phyloP scores from a whole-genome alignment of 35 echinoderm and acorn worm genomes.

The Holothuria glaberrima region DNA sequence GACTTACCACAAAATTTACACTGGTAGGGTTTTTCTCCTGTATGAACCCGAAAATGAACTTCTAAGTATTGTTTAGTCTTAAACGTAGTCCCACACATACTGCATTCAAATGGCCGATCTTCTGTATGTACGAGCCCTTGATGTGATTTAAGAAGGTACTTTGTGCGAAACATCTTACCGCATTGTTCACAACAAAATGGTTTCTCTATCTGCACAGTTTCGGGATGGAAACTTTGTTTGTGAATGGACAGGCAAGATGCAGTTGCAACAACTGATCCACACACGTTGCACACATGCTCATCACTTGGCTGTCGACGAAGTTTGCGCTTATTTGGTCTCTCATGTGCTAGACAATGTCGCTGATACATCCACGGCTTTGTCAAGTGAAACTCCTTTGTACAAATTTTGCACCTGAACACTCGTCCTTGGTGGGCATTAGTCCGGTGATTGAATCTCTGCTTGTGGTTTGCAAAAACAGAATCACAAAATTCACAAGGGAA shows the following conservation, averaged over 20 bases:
- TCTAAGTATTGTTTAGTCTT: constrained; percentile 63
- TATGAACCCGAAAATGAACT: constrained; percentile 64
- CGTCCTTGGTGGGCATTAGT: background rate
- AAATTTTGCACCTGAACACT: constrained; percentile 11
- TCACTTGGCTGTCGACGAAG: background rate
- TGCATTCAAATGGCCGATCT: constrained; percentile 68
- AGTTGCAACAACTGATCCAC: constrained; percentile 3
- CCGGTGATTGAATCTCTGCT: background rate
- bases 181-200: constrained; percentile 29
- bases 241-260: constrained; percentile 21
- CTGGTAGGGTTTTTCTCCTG: constrained; percentile 48
- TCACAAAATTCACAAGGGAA: constrained; percentile 46
- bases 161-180: constrained; percentile 50
- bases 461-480: background rate
- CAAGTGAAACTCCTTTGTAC: background rate
- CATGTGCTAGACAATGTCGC: constrained; percentile 15
- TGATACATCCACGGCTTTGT: constrained; percentile 8
- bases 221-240: constrained; percentile 46
- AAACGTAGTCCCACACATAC: constrained; percentile 50
- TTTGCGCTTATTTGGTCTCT: background rate
- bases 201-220: constrained; percentile 4
- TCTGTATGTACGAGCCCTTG: constrained; percentile 64
- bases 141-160: constrained; percentile 58
- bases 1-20: constrained; percentile 58
- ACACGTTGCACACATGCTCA: background rate